Percentiles rank a stretch among this genome's conserved stretches.
Evolutionary conservation across 2,797 vertebrate genomes (phyloP).

Genomic region (Notoglanidium macrostoma): DNA sequence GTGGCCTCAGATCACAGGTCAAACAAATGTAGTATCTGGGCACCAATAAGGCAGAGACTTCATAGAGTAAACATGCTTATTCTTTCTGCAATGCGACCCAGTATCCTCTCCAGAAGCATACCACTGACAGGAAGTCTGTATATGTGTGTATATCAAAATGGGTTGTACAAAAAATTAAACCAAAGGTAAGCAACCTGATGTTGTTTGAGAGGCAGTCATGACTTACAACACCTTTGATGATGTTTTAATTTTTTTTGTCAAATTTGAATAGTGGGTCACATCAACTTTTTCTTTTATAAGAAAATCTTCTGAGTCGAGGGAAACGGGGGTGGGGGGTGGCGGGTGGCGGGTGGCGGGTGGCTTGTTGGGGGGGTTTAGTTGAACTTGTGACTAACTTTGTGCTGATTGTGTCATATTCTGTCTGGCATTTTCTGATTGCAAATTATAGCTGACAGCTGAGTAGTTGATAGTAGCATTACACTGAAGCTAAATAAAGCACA

Average conservation of each 20-base stretch:
- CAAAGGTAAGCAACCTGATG: not conserved
- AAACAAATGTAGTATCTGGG: not conserved
- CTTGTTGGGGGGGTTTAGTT: too few relatives aligned
- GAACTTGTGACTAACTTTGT: not conserved
- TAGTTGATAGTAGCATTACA: slow-evolving; percentile 58
- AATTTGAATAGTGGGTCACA: not conserved
- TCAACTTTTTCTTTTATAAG: not conserved
- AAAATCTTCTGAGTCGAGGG: not conserved
- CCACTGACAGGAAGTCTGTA: not conserved
- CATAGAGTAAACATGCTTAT: not conserved
- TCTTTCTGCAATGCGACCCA: not conserved
- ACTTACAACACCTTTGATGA: not conserved
- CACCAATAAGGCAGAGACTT: not conserved
- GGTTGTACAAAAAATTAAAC: not conserved
- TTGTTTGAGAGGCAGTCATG: not conserved
- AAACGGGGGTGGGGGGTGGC: not conserved
- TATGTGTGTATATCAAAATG: not conserved
- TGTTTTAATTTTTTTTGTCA: not conserved
- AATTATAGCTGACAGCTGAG: slow-evolving; percentile 27
- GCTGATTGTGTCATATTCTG: slow-evolving; percentile 37
- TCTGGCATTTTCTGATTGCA: slow-evolving; percentile 34
- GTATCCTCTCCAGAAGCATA: not conserved
- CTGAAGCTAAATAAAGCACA: slow-evolving; percentile 69
- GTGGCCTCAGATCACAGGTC: not conserved
- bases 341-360: not conserved